Conservation (phyloP, 2,113 vertebrate species). For the Odontesthes bonariensis region DNA sequence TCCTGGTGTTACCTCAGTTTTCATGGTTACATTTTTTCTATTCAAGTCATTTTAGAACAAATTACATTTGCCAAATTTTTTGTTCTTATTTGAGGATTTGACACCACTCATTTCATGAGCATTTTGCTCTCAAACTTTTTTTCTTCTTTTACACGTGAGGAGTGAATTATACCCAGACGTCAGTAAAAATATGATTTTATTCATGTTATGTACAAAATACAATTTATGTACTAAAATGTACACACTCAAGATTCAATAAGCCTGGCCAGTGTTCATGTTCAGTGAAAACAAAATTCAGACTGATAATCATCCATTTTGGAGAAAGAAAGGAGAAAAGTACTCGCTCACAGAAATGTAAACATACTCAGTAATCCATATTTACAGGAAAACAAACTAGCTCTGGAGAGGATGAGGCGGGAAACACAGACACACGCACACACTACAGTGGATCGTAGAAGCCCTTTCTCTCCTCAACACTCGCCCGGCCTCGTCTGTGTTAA, state of each 20-base stretch:
- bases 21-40: no score
- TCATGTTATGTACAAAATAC: conserved; percentile 88
- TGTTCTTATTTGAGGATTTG: no score
- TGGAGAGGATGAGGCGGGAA: conserved; percentile 19
- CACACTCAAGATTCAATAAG: conserved; percentile 79
- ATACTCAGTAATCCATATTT: conserved; percentile 56
- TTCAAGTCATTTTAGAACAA: no score
- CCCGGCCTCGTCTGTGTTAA: conserved; percentile 42
- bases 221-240: conserved; percentile 89
- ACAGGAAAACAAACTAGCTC: conserved; percentile 48
- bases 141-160: neutral
- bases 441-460: conserved; percentile 4
- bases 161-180: conserved; percentile 8
- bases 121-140: neutral
- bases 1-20: no score
- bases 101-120: no score
- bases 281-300: conserved; percentile 79
- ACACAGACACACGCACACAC: neutral
- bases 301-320: conserved; percentile 80
- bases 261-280: conserved; percentile 79
- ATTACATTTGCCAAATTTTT: no score
- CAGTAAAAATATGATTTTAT: conserved; percentile 87
- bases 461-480: conserved; percentile 1
- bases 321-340: conserved; percentile 70
- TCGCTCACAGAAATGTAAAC: conserved; percentile 76